Base-by-base conservation (phyloP, 2,797 vertebrate genomes). In the Linurgus olivaceus region DNA sequence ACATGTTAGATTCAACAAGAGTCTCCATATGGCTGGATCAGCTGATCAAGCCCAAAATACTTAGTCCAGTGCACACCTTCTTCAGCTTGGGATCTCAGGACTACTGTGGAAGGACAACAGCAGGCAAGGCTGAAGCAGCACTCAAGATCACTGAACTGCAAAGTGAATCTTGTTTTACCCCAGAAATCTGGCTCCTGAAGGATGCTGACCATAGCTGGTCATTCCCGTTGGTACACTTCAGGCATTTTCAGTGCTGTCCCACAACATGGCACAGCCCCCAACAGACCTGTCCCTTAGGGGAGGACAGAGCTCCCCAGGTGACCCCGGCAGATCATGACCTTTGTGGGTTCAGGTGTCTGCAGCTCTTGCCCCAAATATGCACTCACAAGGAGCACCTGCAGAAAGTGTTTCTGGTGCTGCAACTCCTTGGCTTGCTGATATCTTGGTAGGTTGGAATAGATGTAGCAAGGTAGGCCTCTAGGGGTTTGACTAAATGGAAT, bases 181-280 rank as follows among this genome's bases (percentile, higher is more conserved):
- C 26, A 26, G 29, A 74, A 57, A 25, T 24, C 8, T 68, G 15
- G 18, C 11, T 65, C 37, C 80, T 88, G 58, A 59, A 77, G 35
- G 38, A 50, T 61, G 50, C n/a, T 88, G 61, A 59, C 29, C 26
- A 23, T 6, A 17, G 24, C 37, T 42, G 20, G 33, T 50, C 33
- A 57, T 25, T 4, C 25, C n/a, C 17, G n/a, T n/a, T n/a, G n/a
- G 54, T 45, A 70, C 28, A 48, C 7, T 50, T 76, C 42, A 61
- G 33, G 28, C 11, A 28, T 76, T 82, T 82, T 51, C 65, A 44
- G 48, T 25, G 48, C 67, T 52, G 38, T 78, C 47, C 50, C 54
- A 44, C 45, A 71, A 1, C 17, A 20, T 8, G 0, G 1, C 54
- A 37, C 25, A 5, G 13, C 10, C 6, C 33, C 20, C 35, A 52